Base-by-base conservation (phyloP, 1,140 invertebrate species). In the Zaprionus vittiger region DNA sequence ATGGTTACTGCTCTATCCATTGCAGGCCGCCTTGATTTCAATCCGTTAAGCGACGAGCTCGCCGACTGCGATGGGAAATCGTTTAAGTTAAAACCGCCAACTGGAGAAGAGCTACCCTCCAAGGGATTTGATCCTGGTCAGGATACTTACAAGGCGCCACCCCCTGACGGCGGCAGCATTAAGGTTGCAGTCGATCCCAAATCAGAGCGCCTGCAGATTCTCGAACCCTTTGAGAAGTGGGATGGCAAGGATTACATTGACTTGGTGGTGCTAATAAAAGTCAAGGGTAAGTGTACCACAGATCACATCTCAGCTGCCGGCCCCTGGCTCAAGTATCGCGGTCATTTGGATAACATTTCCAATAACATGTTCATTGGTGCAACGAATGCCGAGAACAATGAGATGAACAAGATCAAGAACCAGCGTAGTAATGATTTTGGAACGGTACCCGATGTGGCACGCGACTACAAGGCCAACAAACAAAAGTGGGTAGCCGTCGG, bases 291-390 rank as follows among this genome's bases (percentile, higher is more conserved):
- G 93, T 99, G 98, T 91, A 99, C 98, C 44, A 99, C 99, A 22
- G 99, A 99, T 95, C 99, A 99, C 93, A 99, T 99, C 92, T 99
- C 98, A 56, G 98, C 98, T 7, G 99, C 99, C 91, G 99, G 99
- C 59, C 99, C 98, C 37, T 99, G 99, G 99, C 95, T 99, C 1
- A 99, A 99, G 93, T 99, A 99, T 94, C 95, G 99, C 92, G 99
- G 99, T 34, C 99, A 99, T 94, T 95, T 99, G 81, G 99, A 99
- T 91, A 99, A 99, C 92, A 99, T 99, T 92, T 99, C 99, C 6
- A 99, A 99, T 93, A 99, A 99, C 81, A 96, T 99, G 95, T 98
- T 99, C 81, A 98, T 99, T 91, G 98, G 97, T 15, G 99, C 99
- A 22, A 96, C 97, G 2, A 99, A 99, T 93, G 94, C 95, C 11